Base-by-base conservation (phyloP, 2,888 invertebrate species). In the Ectobius pallidus region DNA sequence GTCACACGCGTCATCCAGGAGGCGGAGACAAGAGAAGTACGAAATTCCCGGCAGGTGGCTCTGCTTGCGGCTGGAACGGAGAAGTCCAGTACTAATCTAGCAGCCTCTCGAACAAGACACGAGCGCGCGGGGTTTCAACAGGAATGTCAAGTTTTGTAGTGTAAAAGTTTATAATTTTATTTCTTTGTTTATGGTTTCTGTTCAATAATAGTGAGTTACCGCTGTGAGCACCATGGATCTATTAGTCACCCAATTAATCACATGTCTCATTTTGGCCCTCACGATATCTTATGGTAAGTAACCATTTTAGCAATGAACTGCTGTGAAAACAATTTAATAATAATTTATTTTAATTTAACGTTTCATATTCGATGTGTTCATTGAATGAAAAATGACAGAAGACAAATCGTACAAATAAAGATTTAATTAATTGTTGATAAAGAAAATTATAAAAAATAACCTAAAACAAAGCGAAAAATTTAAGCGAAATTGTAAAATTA, bases 201-300 rank as follows among this genome's bases (percentile, higher is more conserved):
- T 65, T 65, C 25, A 16, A 46, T 27, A 27, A 30, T 42, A 46
- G 55, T 44, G n/a, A 65, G 18, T 25, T 44, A 27, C 65, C 65
- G 65, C 65, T 65, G 44, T 27, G 44, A 65, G 65, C 65, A 46
- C 65, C 65, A 65, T 65, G 65, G 65, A 65, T 65, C 27, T 46
- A 65, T 11, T 27, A 25, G 65, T 39, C 46, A 65, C 46, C 6
- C 14, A 27, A 9, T 16, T n/a, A 9, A 46, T 46, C 65, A 27
- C 27, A 9, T 65, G 65, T 44, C 18, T 65, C 0, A 1, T 46
- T 7, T n/a, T 46, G 46, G n/a, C 39, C 2, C 27, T 46, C 9
- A 14, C 46, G 7, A 9, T 39, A 7, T n/a, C 44, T 11, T 65
- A 46, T 16, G 65, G 65, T 65, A 18, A 65, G 65, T 46, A 11